Evolutionary conservation across 1,140 invertebrate species (phyloP), one percentile per base, ranked within the genome.

Genomic region (Hestina assimilis): DNA sequence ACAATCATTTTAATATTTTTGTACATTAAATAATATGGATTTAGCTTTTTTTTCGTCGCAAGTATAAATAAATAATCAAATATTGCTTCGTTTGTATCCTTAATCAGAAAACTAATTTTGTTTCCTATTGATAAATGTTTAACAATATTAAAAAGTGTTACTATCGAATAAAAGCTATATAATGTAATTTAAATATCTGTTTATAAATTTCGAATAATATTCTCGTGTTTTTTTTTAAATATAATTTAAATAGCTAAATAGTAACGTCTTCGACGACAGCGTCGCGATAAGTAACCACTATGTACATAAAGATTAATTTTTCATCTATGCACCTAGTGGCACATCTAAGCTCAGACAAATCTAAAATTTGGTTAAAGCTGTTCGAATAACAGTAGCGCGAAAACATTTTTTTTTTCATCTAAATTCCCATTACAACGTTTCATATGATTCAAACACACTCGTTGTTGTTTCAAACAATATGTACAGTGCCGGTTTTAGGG

Each of bases 261-360:
- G 35, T 66, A 55, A 51, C 12, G 40, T 45, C 14, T 58, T 51
- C 47, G 53, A 72, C 62, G 33, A 60, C 47, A 41, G n/a, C 12
- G 47, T 56, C 48, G 48, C 41, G 35, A 35, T 23, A 42, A 61
- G 51, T 51, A 67, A 59, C 61, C 66, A 66, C 69, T 66, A 66
- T 63, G 63, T 76, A 70, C 65, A 70, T 54, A 63, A 53, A 68
- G 11, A 55, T 54, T 58, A 61, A 59, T 66, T 26, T 28, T 66
- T 62, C 58, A 67, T 66, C 60, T 70, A 71, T 71, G 65, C 65
- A 75, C 57, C 60, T 63, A 66, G 65, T 56, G 65, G 69, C 60
- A 56, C 59, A 71, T 38, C 48, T 59, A 69, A 66, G 52, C 63
- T 57, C 52, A 52, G 62, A 66, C 54, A 58, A 62, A 72, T 69